These are phyloP conservation scores for Xenopus tropicalis DNA, from an alignment of 2,113 vertebrate species.

Conservation along the genomic window DNA sequence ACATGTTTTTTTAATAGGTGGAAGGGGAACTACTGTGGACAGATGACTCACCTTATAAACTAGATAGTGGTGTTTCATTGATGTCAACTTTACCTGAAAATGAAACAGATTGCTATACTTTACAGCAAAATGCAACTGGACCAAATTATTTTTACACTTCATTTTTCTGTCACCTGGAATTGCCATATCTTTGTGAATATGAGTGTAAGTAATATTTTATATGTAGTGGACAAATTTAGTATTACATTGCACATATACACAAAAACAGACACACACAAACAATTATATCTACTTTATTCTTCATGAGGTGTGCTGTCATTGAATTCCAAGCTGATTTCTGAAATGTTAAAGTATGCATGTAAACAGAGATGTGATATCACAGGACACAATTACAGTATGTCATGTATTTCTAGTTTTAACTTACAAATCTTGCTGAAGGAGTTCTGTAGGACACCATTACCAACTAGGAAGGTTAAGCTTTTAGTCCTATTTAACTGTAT, in stretches of 20 bases:
- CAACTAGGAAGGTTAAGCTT: no score
- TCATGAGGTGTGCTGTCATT: no score
- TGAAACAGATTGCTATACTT: slow-evolving; percentile 78
- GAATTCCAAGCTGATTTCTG: no score
- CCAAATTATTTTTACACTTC: slow-evolving; percentile 72
- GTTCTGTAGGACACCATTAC: no score
- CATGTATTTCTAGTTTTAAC: no score
- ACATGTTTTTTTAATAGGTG: slow-evolving; percentile 57
- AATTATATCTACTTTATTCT: background rate
- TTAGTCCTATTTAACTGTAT: no score
- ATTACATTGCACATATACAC: no score
- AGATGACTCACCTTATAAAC: slow-evolving; percentile 70
- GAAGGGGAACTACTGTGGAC: slow-evolving; percentile 75
- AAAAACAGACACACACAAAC: background rate
- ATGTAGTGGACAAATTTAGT: background rate
- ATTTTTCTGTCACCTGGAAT: slow-evolving; percentile 74
- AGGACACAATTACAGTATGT: no score
- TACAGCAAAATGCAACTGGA: slow-evolving; percentile 73
- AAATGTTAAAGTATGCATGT: no score
- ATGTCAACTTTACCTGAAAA: slow-evolving; percentile 63
- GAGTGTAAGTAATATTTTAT: slow-evolving; percentile 69
- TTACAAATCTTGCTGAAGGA: no score
- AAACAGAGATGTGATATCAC: no score
- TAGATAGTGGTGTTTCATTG: slow-evolving; percentile 55
- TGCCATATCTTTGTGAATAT: slow-evolving; percentile 84